Evolutionary conservation across 2,113 vertebrate species (phyloP), one percentile per base, ranked within the genome.

Genomic region (Platycercus adscitus): DNA sequence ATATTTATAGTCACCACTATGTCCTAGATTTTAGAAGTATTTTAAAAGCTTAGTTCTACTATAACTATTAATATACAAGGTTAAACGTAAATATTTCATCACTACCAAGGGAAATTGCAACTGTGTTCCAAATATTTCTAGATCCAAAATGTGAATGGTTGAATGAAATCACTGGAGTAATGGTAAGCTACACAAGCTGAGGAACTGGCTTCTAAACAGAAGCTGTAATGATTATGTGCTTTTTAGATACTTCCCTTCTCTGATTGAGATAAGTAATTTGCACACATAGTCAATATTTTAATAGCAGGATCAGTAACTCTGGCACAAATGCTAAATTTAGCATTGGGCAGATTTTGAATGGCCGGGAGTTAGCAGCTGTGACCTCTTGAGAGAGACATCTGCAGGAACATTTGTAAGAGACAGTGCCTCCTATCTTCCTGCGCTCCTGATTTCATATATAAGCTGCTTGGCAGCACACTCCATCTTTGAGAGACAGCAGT

Each of bases 371-470:
- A 94, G 94, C 95, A 96, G 92, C 92, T 94, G 96, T 95, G 95
- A 94, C 91, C 92, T 95, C 96, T 94, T 93, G 84, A 95, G 66
- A 87, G 80, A 96, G 84, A 94, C 94, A 97, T 90, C 94, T 97
- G 96, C 94, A 93, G 82, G 83, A 93, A 46, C 43, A 66, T 83
- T 94, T 86, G 31, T 83, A 77, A 81, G 82, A 91, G 92, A 56
- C 17, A 63, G 80, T 58, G 92, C 63, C 94, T 95, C 80, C 88
- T 73, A 66, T 92, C 79, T 81, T 93, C 94, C 94, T 95, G 95
- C 79, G 43, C 68, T 81, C 53, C 24, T 49, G 81, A 33, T 77
- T 73, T 92, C 76, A 49, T 3, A 10, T 33, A 13, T n/a, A 52
- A 83, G 33, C 92, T 84, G 83, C 80, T 63, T 91, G 94, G 88